Conservation (phyloP, 2,797 vertebrate genomes). For the Gallinago nigripennis region DNA sequence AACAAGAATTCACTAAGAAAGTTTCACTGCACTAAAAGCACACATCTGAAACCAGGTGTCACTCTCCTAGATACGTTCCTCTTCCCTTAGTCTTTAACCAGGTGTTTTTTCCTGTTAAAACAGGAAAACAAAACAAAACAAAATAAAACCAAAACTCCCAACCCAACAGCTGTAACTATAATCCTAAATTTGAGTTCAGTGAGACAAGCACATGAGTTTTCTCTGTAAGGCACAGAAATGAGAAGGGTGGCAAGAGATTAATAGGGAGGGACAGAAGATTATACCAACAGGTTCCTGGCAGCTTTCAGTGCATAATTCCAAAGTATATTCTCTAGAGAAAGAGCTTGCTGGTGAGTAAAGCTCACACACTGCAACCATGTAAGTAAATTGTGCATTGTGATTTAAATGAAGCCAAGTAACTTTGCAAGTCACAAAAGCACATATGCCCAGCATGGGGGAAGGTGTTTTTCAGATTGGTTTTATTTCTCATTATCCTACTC, state of each 20-base stretch:
- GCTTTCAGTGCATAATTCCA: neutral
- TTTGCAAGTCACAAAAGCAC: neutral
- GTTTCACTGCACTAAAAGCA: neutral
- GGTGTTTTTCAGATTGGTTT: neutral
- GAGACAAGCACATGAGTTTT: neutral
- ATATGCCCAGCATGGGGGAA: neutral
- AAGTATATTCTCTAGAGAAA: neutral
- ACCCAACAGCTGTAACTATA: neutral
- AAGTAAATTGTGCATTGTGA: neutral
- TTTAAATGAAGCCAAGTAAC: neutral
- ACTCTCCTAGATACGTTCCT: neutral
- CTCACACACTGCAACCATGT: neutral
- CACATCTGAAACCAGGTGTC: neutral
- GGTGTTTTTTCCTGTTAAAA: neutral
- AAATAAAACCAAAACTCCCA: fast-evolving
- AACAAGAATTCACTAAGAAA: neutral
- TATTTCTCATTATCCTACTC: neutral
- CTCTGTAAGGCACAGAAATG: neutral
- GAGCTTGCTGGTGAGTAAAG: neutral
- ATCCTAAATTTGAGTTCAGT: neutral
- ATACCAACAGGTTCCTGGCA: neutral
- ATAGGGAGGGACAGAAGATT: neutral
- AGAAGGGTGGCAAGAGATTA: neutral
- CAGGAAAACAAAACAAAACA: neutral
- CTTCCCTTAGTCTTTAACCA: neutral